Conservation (phyloP, 2,113 vertebrate species). For the Merops nubicus region DNA sequence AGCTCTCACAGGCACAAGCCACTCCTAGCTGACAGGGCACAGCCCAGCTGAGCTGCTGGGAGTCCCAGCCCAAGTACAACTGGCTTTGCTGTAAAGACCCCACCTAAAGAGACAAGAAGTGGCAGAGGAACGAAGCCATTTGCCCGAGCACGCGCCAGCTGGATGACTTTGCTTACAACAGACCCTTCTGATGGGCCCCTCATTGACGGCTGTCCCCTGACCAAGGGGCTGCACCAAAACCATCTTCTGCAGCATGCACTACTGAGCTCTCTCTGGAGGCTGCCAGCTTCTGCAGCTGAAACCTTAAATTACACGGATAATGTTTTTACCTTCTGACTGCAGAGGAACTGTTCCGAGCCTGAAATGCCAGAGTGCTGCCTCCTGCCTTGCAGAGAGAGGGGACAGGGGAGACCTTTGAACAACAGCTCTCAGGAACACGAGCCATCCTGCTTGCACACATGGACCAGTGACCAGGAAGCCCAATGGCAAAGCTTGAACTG, state of each 20-base stretch:
- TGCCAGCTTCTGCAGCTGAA: slow-evolving; percentile 16
- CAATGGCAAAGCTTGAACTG: not conserved
- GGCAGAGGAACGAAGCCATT: not conserved
- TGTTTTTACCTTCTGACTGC: slow-evolving; percentile 50
- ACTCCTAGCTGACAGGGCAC: not conserved
- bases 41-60: rapidly evolving
- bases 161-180: not conserved
- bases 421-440: not conserved
- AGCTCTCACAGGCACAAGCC: not conserved
- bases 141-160: not conserved
- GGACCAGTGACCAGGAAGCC: not conserved
- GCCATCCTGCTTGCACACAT: not conserved
- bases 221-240: not conserved
- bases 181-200: slow-evolving; percentile 35
- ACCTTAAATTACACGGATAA: not conserved
- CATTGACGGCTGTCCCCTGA: not conserved
- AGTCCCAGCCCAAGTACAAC: not conserved
- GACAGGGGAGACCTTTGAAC: not conserved
- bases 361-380: not conserved
- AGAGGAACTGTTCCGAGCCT: not conserved
- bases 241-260: not conserved
- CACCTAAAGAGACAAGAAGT: not conserved
- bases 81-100: not conserved
- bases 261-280: not conserved
- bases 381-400: not conserved